Base-by-base conservation (phyloP, 2,888 invertebrate genomes). In the Rotaria magnacalcarata region DNA sequence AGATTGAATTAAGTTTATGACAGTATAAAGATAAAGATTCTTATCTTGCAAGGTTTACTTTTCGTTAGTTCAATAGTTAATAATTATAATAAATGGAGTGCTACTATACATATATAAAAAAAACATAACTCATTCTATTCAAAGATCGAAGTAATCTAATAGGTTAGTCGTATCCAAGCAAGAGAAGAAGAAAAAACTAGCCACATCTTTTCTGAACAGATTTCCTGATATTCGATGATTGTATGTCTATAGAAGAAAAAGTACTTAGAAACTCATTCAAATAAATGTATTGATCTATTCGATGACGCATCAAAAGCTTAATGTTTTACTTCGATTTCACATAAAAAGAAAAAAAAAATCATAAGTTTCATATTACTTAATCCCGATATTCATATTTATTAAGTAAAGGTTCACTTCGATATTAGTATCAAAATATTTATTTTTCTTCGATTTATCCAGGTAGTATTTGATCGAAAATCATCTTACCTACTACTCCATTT, bases 121-220 rank as follows among this genome's bases (percentile, higher is more conserved):
- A 0, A 8, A 14, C 16, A 16, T 16, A 52, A 52, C 16, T 16
- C 4, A 52, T 8, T 16, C 11, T 14, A 14, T 16, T 52, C 16
- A 52, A 52, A 11, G 52, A 52, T 52, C 14, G 52, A 52, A 52
- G 11, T 14, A 10, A 56, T 21, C 21, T 24, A 6, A 56, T 56
- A 56, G 5, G 8, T 56, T 56, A 21, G 34, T 67, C 1, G 34
- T 16, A 0, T 27, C 14, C 0, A 16, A 27, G 67, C 4, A 16
- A 67, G 34, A 34, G 34, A 34, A 34, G 2, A 34, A 34, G 34
- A 27, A 27, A 34, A 34, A 11, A 67, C 14, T 67, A 34, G 67
- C 34, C 34, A 67, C 67, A 67, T 67, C 67, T 67, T 67, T 67
- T 67, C 67, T 67, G 67, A 67, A 67, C 34, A 67, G 67, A 67